Evolutionary conservation across 1,140 invertebrate species (phyloP), one percentile per base, ranked within the genome.

Genomic region (Aphaenogaster ashmeadi): DNA sequence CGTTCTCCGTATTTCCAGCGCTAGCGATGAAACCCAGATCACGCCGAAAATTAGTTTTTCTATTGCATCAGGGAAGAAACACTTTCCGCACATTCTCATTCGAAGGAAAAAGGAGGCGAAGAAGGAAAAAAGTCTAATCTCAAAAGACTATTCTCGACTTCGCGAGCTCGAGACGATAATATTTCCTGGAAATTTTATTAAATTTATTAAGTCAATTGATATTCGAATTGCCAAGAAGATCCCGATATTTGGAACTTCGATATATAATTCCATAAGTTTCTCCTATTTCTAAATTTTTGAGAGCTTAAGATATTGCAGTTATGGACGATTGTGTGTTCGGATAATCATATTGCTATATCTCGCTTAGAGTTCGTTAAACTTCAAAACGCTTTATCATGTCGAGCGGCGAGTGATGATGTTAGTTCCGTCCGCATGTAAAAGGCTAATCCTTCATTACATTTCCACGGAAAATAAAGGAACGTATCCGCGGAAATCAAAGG

Each of bases 41-140:
- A 84, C 80, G 80, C 80, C 54, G 80, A 84, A 84, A 84, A 84
- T 84, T 84, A 84, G 80, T 84, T 84, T 84, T 84, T 84, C 80
- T 75, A 86, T 81, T 38, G 78, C 77, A 79, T 86, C 64, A 80
- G 33, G 33, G 38, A 69, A 83, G 62, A 86, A 86, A 67, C 78
- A 66, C 66, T 83, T 86, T 66, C 9, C 27, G 47, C 27, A 58
- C 38, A 11, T 7, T 67, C n/a, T 74, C 21, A 13, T 27, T 18
- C 13, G 18, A 21, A 27, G 62, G 36, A 47, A 50, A 74, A 18
- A 38, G n/a, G 6, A 50, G 0, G 8, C 18, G 9, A 50, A 1
- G n/a, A 38, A 15, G 1, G n/a, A 21, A 38, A 54, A 64, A 27
- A 62, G 5, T n/a, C 7, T n/a, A 36, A 36, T 52, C 18, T 13